Conservation (phyloP, 2,888 invertebrate species). For the Elmis aenea region DNA sequence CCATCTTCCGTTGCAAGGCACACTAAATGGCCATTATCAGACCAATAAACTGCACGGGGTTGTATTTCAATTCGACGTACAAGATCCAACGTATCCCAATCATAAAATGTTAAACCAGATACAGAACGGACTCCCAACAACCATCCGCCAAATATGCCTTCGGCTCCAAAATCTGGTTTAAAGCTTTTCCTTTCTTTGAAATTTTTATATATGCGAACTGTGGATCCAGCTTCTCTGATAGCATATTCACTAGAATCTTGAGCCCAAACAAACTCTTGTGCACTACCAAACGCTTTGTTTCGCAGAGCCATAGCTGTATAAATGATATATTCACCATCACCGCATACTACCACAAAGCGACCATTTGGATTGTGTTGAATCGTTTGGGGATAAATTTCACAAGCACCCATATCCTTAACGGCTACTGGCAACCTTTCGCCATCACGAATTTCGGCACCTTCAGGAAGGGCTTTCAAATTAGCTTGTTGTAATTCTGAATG, state of each 20-base stretch:
- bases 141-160: constrained; percentile 59
- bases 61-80: constrained; percentile 95
- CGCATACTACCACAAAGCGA: constrained; percentile 90
- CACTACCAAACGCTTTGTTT: constrained; percentile 97
- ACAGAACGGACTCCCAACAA: constrained; percentile 74
- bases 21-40: constrained; percentile 89
- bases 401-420: constrained; percentile 98
- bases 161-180: constrained; percentile 94
- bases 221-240: constrained; percentile 71
- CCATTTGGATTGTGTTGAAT: constrained; percentile 99
- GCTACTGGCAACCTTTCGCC: constrained; percentile 90
- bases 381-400: constrained; percentile 98
- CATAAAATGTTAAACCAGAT: constrained; percentile 91
- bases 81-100: constrained; percentile 92
- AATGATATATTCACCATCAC: constrained; percentile 99
- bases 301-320: constrained; percentile 99
- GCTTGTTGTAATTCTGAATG: constrained; percentile 98
- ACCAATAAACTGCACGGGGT: constrained; percentile 92
- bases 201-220: constrained; percentile 93
- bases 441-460: constrained; percentile 76
- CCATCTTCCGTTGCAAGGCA: constrained; percentile 93
- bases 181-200: constrained; percentile 96
- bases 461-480: constrained; percentile 79
- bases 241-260: constrained; percentile 92
- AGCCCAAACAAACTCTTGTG: constrained; percentile 99